Evolutionary conservation across 2,113 vertebrate genomes (phyloP), one percentile per base, ranked within the genome.

Genomic region (Pheucticus melanocephalus): DNA sequence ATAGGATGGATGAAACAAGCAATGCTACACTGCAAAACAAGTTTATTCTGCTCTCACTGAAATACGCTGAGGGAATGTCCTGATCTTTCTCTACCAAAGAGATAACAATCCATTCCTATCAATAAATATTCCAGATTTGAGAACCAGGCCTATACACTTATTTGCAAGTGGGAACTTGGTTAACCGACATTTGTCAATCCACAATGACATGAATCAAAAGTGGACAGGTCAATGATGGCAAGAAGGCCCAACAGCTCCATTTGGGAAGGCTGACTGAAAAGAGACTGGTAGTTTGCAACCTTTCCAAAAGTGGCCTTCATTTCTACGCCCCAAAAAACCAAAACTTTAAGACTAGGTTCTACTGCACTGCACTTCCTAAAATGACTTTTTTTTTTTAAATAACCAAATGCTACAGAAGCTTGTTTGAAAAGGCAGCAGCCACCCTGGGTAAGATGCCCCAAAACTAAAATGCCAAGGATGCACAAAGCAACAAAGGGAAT

Each of bases 401-500:
- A 76, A 57, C 10, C n/a, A 71, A 88, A 71, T 11, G 11, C 33
- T 80, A 7, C 44, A 91, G 40, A 59, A 59, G 31, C 3, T 31
- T 48, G 31, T 40, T 86, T 63, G 23, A 59, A 87, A 76, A 54
- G 44, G 33, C 30, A 65, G 69, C 15, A 33, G 50, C 5, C 33
- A 50, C 45, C 5, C 33, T n/a, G 15, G 17, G 19, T 15, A 53
- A 79, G 53, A 40, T 47, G 31, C 31, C 18, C 31, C 65, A 56
- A 61, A 75, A 59, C 10, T 21, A 27, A 0, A 13, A 57, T 9
- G 16, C 28, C 39, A 66, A 53, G 42, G 27, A 15, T 40, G 20
- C 21, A 39, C 1, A 45, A 7, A 83, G 35, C 50, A 95, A 48
- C 28, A 69, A 31, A 0, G 0, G 27, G 14, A 80, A 42, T 30